Evolutionary conservation across 2,888 invertebrate species (phyloP), one percentile per base, ranked within the genome.

Genomic region (Cynaeus angustus): DNA sequence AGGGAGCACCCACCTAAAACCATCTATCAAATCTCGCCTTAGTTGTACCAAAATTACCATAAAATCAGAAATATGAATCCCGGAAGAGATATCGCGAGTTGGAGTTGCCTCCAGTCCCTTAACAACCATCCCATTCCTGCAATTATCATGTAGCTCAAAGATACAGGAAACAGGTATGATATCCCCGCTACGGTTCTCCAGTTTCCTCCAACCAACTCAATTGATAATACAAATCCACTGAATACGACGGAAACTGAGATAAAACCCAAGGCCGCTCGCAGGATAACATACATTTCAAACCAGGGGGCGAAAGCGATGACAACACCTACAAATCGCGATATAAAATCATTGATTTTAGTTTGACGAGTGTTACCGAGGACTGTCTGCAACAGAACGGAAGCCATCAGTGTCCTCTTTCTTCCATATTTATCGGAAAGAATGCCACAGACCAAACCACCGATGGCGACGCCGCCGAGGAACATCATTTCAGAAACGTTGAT

Each of bases 171-270:
- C 78, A 94, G 88, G 83, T 93, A 94, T 77, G 92, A 92, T 69
- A 94, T 92, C 64, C 94, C 94, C 1, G 93, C 91, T 66, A 94
- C 90, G 1, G 93, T 93, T 71, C 93, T 88, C 93, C 93, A 93
- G 76, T 91, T 90, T 1, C 93, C 93, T 12, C 92, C 93, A 2
- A 94, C 93, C 64, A 93, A 86, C 83, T 94, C 94, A 76, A 94
- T 92, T 37, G 92, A 90, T 33, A 94, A 86, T 4, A 94, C 94
- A 77, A 94, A 92, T 21, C 92, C 93, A 38, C 93, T 91, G 83
- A 94, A 93, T 16, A 94, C 94, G 52, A 94, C 91, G 12, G 94
- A 93, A n/a, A 94, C 93, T 0, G 92, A 93, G 9, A 92, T 91
- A 75, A 92, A 89, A 0, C 94, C 94, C 82, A 93, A 88, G 1